Evolutionary conservation across 2,113 vertebrate genomes (phyloP).

Genomic region (Albula goreensis): DNA sequence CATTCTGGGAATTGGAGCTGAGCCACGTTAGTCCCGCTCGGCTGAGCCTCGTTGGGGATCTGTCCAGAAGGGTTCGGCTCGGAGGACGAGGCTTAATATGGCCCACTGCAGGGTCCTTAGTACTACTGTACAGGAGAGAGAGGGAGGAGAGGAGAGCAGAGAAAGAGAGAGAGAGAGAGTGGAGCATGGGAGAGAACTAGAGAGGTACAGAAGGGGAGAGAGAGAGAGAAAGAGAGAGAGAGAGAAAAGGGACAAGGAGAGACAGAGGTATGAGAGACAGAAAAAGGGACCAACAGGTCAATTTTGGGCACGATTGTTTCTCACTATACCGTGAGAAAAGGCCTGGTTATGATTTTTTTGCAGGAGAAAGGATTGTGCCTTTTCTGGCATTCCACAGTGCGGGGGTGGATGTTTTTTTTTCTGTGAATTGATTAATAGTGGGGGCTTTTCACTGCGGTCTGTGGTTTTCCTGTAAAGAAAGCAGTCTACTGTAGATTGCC

Average conservation of each 20-base stretch:
- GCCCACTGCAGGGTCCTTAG: neutral
- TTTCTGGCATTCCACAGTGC: slow-evolving; percentile 35
- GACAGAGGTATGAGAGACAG: neutral
- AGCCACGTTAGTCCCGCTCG: neutral
- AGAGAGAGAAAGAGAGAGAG: neutral
- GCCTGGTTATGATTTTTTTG: neutral
- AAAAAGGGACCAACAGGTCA: neutral
- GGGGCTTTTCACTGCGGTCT: slow-evolving; percentile 48
- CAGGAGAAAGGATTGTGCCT: slow-evolving; percentile 31
- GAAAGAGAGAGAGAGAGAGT: neutral
- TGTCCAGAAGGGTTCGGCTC: neutral
- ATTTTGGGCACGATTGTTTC: neutral
- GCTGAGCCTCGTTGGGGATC: neutral
- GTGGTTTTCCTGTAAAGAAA: slow-evolving; percentile 49
- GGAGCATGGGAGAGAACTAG: neutral
- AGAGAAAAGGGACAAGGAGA: neutral
- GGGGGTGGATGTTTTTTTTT: slow-evolving; percentile 24
- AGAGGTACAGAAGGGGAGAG: neutral
- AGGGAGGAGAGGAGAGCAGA: neutral
- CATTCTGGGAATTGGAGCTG: neutral
- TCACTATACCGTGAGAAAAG: neutral
- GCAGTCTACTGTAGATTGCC: slow-evolving; percentile 57
- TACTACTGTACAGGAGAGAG: neutral
- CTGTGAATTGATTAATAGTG: slow-evolving; percentile 14
- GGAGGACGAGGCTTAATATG: neutral